These are phyloP conservation scores for Hoplostethus atlanticus DNA, from an alignment of 2,797 vertebrate genomes.

Conservation along the genomic window DNA sequence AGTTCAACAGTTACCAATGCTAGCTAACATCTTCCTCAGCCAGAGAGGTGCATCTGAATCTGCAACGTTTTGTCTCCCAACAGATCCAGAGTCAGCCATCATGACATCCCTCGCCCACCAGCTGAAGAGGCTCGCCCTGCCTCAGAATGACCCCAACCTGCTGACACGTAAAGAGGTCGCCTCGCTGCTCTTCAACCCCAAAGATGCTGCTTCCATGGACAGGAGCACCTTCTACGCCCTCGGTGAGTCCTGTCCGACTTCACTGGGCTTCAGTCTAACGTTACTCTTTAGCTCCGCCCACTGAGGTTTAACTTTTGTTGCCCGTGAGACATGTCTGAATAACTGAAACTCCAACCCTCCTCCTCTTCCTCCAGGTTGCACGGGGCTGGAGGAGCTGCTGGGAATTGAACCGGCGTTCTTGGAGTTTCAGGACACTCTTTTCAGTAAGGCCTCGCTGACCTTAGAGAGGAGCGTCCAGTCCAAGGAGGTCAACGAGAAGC, in stretches of 20 bases:
- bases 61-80: not conserved
- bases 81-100: constrained; percentile 46
- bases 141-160: constrained; percentile 89
- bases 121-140: constrained; percentile 91
- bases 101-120: constrained; percentile 97
- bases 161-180: constrained; percentile 82
- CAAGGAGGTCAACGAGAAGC: constrained; percentile 90
- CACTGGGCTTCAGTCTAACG: too few relatives aligned
- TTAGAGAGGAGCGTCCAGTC: constrained; percentile 94
- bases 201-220: constrained; percentile 91
- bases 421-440: constrained; percentile 91
- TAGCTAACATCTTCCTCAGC: too few relatives aligned
- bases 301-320: too few relatives aligned
- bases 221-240: constrained; percentile 92
- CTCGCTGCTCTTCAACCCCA: constrained; percentile 92
- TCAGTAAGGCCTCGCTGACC: constrained; percentile 88
- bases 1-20: too few relatives aligned
- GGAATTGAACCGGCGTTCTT: constrained; percentile 91
- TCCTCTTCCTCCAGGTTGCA: constrained; percentile 86
- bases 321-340: too few relatives aligned
- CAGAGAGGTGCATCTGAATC: too few relatives aligned
- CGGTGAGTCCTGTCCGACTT: constrained; percentile 80
- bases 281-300: too few relatives aligned
- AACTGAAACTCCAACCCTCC: not conserved
- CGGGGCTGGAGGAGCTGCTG: constrained; percentile 94